Conservation (phyloP, 2,797 vertebrate genomes). For the Linurgus olivaceus region DNA sequence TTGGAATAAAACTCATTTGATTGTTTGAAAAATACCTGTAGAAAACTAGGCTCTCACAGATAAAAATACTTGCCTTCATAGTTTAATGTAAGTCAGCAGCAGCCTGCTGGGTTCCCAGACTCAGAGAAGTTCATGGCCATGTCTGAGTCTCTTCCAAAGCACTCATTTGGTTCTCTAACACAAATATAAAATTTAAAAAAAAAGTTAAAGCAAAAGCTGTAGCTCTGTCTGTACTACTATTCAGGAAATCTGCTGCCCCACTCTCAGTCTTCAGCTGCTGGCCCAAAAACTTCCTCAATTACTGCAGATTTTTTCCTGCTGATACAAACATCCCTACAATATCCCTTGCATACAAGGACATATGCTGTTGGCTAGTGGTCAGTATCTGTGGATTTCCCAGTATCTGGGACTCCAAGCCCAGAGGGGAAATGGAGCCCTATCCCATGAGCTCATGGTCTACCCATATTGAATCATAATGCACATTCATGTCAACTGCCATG, state of each 20-base stretch:
- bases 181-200: background rate
- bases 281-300: accelerated
- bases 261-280: background rate
- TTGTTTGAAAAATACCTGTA: constrained; percentile 3
- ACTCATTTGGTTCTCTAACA: background rate
- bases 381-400: background rate
- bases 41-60: background rate
- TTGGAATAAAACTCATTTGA: background rate
- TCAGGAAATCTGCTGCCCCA: background rate
- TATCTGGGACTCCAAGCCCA: background rate
- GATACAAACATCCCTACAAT: background rate
- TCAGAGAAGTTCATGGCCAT: background rate
- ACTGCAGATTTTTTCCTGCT: background rate
- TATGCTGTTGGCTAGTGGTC: background rate
- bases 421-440: background rate
- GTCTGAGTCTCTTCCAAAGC: background rate
- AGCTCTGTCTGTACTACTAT: background rate
- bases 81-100: background rate
- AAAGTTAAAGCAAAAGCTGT: background rate
- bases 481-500: background rate
- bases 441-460: background rate
- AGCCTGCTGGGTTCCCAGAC: background rate
- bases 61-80: background rate
- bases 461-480: background rate
- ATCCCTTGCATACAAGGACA: background rate